Evolutionary conservation across 2,888 invertebrate species (phyloP).

Genomic region (Seira musarum): DNA sequence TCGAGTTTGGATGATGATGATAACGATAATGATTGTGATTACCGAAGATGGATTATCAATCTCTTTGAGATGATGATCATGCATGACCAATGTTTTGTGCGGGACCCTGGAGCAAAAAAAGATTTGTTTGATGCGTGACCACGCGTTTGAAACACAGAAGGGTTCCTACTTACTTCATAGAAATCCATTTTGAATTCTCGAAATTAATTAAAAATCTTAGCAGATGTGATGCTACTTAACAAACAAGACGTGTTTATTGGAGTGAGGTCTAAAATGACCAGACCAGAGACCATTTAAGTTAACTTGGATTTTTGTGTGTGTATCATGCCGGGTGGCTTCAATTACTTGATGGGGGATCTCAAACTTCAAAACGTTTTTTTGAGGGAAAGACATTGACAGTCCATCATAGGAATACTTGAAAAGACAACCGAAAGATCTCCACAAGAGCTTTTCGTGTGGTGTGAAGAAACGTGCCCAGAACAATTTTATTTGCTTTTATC

Average conservation of each 20-base stretch:
- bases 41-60: not conserved
- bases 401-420: constrained; percentile 11
- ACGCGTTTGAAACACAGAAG: not conserved
- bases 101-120: not conserved
- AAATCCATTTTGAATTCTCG: not conserved
- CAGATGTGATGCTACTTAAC: not conserved
- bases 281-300: not conserved
- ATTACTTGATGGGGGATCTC: constrained; percentile 28
- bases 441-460: constrained; percentile 32
- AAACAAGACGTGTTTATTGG: not conserved
- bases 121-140: not conserved
- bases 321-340: constrained; percentile 44
- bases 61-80: not conserved
- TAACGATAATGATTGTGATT: no score
- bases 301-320: no score
- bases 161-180: not conserved
- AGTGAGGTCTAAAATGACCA: not conserved
- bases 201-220: not conserved
- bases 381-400: constrained; percentile 30
- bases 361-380: not conserved
- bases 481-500: constrained; percentile 6
- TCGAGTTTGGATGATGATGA: no score
- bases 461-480: constrained; percentile 57
- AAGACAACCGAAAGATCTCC: not conserved
- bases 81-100: no score